Conservation (phyloP, 2,888 invertebrate genomes). For the Holacanthella duospinosa region DNA sequence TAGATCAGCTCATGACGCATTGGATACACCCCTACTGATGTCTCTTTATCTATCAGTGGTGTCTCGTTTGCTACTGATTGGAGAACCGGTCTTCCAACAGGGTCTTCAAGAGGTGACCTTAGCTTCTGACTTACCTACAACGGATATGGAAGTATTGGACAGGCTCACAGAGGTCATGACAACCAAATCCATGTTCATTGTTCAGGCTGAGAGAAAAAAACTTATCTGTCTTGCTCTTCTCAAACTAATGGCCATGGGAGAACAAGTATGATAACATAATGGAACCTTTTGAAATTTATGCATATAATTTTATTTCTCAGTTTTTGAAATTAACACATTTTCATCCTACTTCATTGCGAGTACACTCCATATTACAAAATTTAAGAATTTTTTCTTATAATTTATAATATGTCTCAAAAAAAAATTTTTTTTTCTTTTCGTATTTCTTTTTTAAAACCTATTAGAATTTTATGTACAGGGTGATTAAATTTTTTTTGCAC, state of each 20-base stretch:
- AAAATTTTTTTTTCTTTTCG: too few relatives aligned
- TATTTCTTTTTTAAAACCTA: too few relatives aligned
- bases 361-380: not conserved
- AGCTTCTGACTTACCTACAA: constrained; percentile 40
- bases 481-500: too few relatives aligned
- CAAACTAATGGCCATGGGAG: constrained; percentile 41
- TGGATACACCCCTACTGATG: constrained; percentile 61
- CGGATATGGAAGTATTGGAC: constrained; percentile 51
- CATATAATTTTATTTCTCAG: constrained; percentile 8
- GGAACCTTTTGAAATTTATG: constrained; percentile 16
- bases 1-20: constrained; percentile 56
- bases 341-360: too few relatives aligned
- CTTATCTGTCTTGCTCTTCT: constrained; percentile 56
- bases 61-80: constrained; percentile 63
- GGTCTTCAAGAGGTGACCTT: constrained; percentile 36
- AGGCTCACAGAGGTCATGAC: constrained; percentile 68
- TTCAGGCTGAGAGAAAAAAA: constrained; percentile 70
- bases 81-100: constrained; percentile 51
- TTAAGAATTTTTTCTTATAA: too few relatives aligned
- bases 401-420: too few relatives aligned
- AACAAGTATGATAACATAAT: constrained; percentile 36
- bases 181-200: constrained; percentile 63
- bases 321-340: not conserved
- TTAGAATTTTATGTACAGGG: too few relatives aligned
- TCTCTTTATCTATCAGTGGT: constrained; percentile 67